A percentile compares a stretch with the other conserved stretches of the same genome.
Conservation (phyloP, 2,797 vertebrate species). For the Anguilla marmorata region DNA sequence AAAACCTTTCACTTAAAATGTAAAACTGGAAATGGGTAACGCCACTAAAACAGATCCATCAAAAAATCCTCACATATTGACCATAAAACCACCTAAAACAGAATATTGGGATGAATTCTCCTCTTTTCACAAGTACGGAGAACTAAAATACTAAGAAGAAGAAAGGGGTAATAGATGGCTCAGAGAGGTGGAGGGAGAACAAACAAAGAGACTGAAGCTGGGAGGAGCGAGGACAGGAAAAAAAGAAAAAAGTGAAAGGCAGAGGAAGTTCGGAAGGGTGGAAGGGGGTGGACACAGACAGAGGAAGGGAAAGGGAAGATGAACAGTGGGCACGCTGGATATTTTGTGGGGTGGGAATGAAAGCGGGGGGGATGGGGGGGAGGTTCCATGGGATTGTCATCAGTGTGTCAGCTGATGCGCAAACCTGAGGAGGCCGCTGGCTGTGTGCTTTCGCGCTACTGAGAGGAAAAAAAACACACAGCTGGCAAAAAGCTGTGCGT, state of each 20-base stretch:
- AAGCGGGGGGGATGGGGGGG: neutral
- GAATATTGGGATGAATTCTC: neutral
- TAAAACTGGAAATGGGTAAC: neutral
- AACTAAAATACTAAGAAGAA: neutral
- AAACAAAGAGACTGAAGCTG: neutral
- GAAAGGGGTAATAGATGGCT: neutral
- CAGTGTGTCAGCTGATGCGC: neutral
- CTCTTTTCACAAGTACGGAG: neutral
- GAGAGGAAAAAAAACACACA: neutral
- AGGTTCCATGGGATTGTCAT: neutral
- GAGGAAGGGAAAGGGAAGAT: neutral
- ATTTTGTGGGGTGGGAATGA: neutral
- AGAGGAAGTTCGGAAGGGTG: neutral
- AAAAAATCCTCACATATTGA: neutral
- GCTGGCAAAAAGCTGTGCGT: neutral
- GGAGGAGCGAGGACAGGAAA: neutral
- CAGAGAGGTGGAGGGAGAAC: neutral
- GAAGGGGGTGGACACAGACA: neutral
- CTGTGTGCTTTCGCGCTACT: neutral
- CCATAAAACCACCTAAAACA: neutral
- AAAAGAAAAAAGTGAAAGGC: neutral
- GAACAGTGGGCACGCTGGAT: too few species aligned
- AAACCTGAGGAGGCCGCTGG: neutral
- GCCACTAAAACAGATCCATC: neutral
- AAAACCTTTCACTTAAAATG: neutral